A percentile compares a stretch with the other conserved stretches of the same genome.
phyloP scores from a whole-genome alignment of 1,140 invertebrate species.

The Cyclina sinensis region DNA sequence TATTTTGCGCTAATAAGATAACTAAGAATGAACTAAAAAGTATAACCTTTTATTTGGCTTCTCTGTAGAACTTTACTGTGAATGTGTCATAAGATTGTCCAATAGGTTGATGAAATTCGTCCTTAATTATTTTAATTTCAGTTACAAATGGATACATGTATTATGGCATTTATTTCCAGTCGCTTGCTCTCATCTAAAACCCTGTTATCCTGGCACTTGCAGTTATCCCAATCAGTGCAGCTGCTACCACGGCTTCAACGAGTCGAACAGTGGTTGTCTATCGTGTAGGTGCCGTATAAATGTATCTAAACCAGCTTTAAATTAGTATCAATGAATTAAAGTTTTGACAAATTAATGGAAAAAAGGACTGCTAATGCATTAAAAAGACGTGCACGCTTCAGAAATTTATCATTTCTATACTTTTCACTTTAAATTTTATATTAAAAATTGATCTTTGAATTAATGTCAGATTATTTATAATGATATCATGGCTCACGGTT shows the following conservation, averaged over 20 bases:
- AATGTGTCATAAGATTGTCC: too few species aligned
- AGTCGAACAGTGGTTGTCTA: not conserved
- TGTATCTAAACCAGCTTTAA: not conserved
- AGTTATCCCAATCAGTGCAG: not conserved
- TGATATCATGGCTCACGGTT: too few species aligned
- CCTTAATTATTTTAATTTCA: too few species aligned
- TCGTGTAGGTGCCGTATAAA: not conserved
- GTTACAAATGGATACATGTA: too few species aligned
- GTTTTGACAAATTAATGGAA: not conserved
- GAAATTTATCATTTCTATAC: not conserved
- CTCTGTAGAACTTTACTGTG: too few species aligned
- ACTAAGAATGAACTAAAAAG: too few species aligned
- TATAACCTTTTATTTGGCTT: too few species aligned
- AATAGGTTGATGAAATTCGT: too few species aligned
- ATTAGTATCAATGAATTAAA: not conserved
- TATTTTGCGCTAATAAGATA: too few species aligned
- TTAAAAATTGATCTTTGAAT: too few species aligned
- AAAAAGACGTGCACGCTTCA: too few species aligned
- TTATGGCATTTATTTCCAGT: too few species aligned
- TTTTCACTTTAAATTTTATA: not conserved
- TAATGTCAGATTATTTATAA: not conserved
- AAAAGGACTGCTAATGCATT: not conserved
- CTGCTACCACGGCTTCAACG: not conserved
- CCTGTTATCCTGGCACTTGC: not conserved
- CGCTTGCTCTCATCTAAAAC: not conserved